These are phyloP conservation scores for Temnothorax nylanderi DNA, from an alignment of 1,140 invertebrate genomes.

Conservation along the genomic window DNA sequence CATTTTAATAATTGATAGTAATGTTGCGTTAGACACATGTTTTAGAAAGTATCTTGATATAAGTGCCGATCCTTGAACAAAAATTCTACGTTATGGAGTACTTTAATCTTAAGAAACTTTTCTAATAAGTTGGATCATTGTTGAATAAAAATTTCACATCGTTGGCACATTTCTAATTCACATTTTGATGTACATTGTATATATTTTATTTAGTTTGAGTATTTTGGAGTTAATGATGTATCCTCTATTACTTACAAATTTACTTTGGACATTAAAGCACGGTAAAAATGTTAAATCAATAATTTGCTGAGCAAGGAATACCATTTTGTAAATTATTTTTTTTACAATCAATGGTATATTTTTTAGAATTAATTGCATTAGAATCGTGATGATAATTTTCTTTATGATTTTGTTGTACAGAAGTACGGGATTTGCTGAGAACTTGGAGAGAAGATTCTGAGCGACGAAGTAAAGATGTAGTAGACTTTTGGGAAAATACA, in stretches of 20 bases:
- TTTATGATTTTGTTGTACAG: constrained; percentile 85
- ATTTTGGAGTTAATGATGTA: background rate
- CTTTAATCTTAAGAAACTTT: constrained; percentile 39
- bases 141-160: constrained; percentile 2
- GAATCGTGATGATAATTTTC: constrained; percentile 1
- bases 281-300: background rate
- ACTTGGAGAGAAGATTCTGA: constrained; percentile 97
- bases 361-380: background rate
- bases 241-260: background rate
- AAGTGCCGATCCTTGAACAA: background rate
- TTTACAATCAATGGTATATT: background rate
- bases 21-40: too few species aligned
- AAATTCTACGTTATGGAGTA: background rate
- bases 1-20: too few species aligned
- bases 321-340: background rate
- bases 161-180: constrained; percentile 6
- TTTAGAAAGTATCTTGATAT: too few species aligned
- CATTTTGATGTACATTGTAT: constrained; percentile 3
- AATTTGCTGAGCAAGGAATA: background rate
- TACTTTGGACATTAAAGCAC: background rate
- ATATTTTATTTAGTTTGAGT: constrained; percentile 52
- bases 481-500: constrained; percentile 94
- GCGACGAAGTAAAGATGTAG: constrained; percentile 94
- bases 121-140: background rate
- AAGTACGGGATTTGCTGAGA: constrained; percentile 92